These are phyloP conservation scores for Lepus europaeus DNA, from an alignment of 2,113 vertebrate genomes.

Conservation along the genomic window DNA sequence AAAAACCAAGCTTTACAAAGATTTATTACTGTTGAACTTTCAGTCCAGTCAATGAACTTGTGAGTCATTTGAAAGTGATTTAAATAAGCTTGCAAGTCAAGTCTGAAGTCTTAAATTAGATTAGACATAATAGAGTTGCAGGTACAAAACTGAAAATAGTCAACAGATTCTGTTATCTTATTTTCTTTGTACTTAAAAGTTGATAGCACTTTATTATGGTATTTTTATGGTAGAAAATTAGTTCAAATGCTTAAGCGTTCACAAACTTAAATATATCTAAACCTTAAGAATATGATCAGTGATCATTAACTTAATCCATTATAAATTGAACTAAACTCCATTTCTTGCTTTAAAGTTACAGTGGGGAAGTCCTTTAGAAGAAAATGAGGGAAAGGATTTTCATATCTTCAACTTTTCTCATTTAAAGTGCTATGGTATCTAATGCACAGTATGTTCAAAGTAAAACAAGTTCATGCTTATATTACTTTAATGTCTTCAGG, in stretches of 20 bases:
- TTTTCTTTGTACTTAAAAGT: not conserved
- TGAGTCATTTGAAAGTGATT: not conserved
- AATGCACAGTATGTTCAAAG: constrained; percentile 23
- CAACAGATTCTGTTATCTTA: not conserved
- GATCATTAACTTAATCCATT: constrained; percentile 41
- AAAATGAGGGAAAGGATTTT: constrained; percentile 21
- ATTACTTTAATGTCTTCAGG: not conserved
- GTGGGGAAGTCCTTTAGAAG: constrained; percentile 5
- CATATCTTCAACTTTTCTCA: not conserved
- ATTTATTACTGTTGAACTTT: constrained; percentile 11
- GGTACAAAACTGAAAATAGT: not conserved
- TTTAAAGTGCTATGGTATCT: not conserved
- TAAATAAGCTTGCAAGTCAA: not conserved
- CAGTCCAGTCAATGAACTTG: constrained; percentile 5
- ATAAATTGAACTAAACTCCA: not conserved
- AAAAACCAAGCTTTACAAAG: constrained; percentile 33
- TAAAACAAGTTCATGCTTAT: constrained; percentile 5
- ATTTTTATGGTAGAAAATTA: constrained; percentile 47
- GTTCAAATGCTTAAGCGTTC: not conserved
- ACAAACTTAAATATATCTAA: constrained; percentile 49
- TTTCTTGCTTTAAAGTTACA: constrained; percentile 46
- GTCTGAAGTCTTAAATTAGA: constrained; percentile 10
- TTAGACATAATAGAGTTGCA: constrained; percentile 18
- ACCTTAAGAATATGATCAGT: constrained; percentile 44
- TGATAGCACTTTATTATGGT: not conserved